Base-by-base conservation (phyloP, 2,888 invertebrate species). In the Phaedon cochleariae region DNA sequence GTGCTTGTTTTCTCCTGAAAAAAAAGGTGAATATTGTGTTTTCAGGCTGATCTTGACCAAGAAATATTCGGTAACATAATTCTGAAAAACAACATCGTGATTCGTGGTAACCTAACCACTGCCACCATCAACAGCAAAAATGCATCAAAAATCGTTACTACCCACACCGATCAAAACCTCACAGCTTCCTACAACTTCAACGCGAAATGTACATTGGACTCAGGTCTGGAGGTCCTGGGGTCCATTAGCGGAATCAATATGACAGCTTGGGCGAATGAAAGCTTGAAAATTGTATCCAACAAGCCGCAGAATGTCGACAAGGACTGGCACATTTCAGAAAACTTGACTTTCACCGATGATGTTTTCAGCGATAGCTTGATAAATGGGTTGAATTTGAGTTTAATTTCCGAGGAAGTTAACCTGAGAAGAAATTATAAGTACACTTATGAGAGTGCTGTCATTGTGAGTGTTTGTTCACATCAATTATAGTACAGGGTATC, bases 241-340 rank as follows among this genome's bases (percentile, higher is more conserved):
- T 53, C 70, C 2, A 68, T 83, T 5, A 82, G 80, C 31, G 83
- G 82, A 1, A 83, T 87, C 20, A 79, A 86, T 71, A 78, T 86
- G 34, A 75, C 77, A 3, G 67, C 80, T 6, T 87, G 87, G 87
- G 76, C 82, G 31, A 69, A 74, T 31, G 75, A 78, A n/a, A 76
- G 81, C 1, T 67, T 87, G 0, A 82, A 81, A 76, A 76, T 75
- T 12, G 70, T 72, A 2, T 76, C 78, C 0, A 72, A 78, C 2
- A 34, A 77, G 0, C 71, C 76, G 7, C 86, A 87, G 74, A 74
- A 77, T 3, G 79, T 89, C 5, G 79, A 77, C 9, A 85, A 85
- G 4, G 82, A 83, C 29, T 88, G 88, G 87, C 83, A 76, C 1
- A 71, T 85, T 0, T 64, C 76, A 22, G 79, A 81, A 4, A 81